A percentile compares a stretch with the other conserved stretches of the same genome.
These are phyloP conservation scores for Anisognathus igniventris DNA, from an alignment of 2,797 vertebrate species.

Conservation along the genomic window DNA sequence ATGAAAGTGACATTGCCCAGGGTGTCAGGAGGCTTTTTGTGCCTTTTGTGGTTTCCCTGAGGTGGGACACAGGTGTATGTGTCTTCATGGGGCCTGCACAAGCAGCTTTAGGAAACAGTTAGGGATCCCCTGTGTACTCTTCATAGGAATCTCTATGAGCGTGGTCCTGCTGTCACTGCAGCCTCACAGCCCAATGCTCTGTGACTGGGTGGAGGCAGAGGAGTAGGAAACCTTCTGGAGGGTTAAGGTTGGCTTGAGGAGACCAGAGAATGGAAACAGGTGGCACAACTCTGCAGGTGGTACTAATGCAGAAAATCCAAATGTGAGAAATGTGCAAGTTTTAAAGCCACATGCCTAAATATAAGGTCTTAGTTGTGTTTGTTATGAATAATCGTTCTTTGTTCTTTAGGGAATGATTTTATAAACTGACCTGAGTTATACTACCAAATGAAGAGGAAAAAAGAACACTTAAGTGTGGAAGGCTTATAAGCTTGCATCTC, in stretches of 20 bases:
- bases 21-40: background rate
- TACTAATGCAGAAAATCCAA: background rate
- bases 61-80: background rate
- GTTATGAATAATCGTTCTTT: background rate
- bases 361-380: background rate
- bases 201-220: background rate
- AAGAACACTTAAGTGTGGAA: background rate
- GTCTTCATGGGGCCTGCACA: background rate
- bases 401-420: background rate
- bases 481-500: background rate
- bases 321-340: background rate
- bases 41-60: background rate
- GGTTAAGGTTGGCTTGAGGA: background rate
- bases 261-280: background rate
- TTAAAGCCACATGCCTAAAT: background rate
- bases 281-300: fast-evolving
- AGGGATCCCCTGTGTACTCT: background rate
- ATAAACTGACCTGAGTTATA: background rate
- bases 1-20: background rate
- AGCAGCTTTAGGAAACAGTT: background rate
- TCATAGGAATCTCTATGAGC: fast-evolving
- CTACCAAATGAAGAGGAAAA: background rate
- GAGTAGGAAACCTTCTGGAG: background rate
- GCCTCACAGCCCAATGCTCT: background rate
- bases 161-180: fast-evolving